Evolutionary conservation across 2,888 invertebrate genomes (phyloP), one percentile per base, ranked within the genome.

Genomic region (Danaus chrysippus): DNA sequence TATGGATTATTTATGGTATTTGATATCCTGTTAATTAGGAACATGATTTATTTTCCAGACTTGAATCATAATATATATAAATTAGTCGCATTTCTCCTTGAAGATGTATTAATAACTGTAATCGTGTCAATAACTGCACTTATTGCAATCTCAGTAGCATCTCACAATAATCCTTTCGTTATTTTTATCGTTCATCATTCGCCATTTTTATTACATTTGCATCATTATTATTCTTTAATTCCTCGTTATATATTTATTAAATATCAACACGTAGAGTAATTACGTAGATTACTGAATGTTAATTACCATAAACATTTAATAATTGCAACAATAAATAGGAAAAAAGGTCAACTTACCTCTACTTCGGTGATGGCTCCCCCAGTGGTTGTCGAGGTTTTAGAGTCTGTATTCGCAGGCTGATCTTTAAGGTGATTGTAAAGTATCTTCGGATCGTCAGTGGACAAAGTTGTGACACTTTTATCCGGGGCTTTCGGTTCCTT

Each of bases 401-500:
- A 77, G 74, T 91, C 91, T 73, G 83, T 80, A 79, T 82, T 83
- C 61, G 74, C 77, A 75, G 83, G 82, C 73, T 86, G 84, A 71
- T 91, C 91, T 72, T 82, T 82, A 71, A 82, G 74, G 74, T 81
- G 75, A 74, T 82, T 85, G 71, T 85, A 86, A 73, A 87, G 81
- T 71, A 85, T 81, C 81, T 89, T 92, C 62, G 89, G 83, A 78
- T 92, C 92, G 73, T 92, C 88, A 73, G 78, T 81, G 68, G 81
- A 76, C 71, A 81, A 79, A 75, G 76, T 82, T 74, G 84, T 79
- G 70, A 79, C 79, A 86, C 83, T 86, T 93, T 94, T 94, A 88
- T 94, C 94, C 76, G 94, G 94, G 81, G 94, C 94, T 91, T 94
- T 94, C 70, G 94, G 94, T 92, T 94, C 93, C 91, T 93, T 93